phyloP scores from a whole-genome alignment of 35 echinoderm and acorn worm genomes.

The Stichopus chloronotus region DNA sequence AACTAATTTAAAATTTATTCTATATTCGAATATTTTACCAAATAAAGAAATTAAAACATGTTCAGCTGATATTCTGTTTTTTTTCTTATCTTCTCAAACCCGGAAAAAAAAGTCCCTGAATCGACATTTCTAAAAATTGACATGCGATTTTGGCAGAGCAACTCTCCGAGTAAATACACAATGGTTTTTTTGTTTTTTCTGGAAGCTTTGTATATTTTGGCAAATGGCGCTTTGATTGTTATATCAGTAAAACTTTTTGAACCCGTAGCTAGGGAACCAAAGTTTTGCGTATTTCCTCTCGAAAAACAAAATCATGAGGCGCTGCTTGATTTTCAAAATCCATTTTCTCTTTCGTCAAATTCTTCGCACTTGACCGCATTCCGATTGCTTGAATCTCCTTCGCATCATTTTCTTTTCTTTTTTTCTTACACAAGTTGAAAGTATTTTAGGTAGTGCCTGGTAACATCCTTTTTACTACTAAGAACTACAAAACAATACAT shows the following conservation, averaged over 20 bases:
- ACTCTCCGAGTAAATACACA: neutral
- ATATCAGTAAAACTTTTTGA: neutral
- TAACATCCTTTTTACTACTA: too few relatives aligned
- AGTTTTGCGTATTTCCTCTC: neutral
- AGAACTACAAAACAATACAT: too few relatives aligned
- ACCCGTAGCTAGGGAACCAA: neutral
- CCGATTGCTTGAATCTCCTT: too few relatives aligned
- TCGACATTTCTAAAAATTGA: neutral
- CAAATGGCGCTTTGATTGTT: neutral
- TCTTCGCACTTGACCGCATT: too few relatives aligned
- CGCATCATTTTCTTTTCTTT: too few relatives aligned
- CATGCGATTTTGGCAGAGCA: neutral
- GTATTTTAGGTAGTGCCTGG: too few relatives aligned
- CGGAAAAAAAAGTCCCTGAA: neutral
- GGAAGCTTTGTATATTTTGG: neutral
- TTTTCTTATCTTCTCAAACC: neutral
- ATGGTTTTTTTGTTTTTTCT: neutral
- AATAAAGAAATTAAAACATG: too few relatives aligned
- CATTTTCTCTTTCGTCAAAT: too few relatives aligned
- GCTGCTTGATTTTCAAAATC: too few relatives aligned
- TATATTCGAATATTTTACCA: too few relatives aligned
- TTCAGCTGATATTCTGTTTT: neutral
- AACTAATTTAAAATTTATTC: too few relatives aligned
- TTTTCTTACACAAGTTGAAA: too few relatives aligned
- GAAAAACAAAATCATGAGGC: neutral